Evolutionary conservation across 1,140 invertebrate genomes (phyloP).

Genomic region (Panagrolaimus sp.): DNA sequence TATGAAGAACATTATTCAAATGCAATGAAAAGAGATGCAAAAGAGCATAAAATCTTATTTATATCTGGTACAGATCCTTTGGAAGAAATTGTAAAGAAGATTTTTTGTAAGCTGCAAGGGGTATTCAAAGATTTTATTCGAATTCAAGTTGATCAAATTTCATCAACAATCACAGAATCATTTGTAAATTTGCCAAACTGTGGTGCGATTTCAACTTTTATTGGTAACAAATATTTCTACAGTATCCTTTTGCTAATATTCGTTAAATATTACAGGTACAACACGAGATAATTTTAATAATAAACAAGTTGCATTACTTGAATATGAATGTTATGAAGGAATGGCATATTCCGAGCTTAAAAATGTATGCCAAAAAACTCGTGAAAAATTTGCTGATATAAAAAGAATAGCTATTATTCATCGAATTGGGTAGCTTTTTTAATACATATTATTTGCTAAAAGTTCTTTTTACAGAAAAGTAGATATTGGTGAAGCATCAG

Average conservation of each 20-base stretch:
- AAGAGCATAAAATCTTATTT: conserved; percentile 13
- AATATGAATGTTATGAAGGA: conserved; percentile 31
- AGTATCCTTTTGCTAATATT: conserved; percentile 1
- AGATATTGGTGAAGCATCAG: conserved; percentile 76
- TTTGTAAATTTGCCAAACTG: conserved; percentile 28
- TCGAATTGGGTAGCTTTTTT: conserved; percentile 24
- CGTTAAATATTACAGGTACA: conserved; percentile 22
- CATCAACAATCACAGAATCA: conserved; percentile 8
- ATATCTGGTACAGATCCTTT: not conserved
- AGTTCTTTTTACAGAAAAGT: conserved; percentile 64
- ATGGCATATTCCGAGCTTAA: conserved; percentile 30
- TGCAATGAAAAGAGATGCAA: not conserved
- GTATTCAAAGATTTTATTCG: not conserved
- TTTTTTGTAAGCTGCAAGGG: not conserved
- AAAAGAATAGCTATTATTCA: conserved; percentile 28
- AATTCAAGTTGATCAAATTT: conserved; percentile 13
- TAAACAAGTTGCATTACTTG: conserved; percentile 23
- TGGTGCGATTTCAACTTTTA: conserved; percentile 34
- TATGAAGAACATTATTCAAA: conserved; percentile 21
- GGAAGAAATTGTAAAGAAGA: not conserved
- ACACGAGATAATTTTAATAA: conserved; percentile 31
- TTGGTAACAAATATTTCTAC: conserved; percentile 18
- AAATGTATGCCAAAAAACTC: conserved; percentile 16
- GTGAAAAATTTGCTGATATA: conserved; percentile 16
- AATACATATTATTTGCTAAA: not conserved